Evolutionary conservation across 2,888 invertebrate species (phyloP), one percentile per base, ranked within the genome.

Genomic region (Hyposoter didymator): DNA sequence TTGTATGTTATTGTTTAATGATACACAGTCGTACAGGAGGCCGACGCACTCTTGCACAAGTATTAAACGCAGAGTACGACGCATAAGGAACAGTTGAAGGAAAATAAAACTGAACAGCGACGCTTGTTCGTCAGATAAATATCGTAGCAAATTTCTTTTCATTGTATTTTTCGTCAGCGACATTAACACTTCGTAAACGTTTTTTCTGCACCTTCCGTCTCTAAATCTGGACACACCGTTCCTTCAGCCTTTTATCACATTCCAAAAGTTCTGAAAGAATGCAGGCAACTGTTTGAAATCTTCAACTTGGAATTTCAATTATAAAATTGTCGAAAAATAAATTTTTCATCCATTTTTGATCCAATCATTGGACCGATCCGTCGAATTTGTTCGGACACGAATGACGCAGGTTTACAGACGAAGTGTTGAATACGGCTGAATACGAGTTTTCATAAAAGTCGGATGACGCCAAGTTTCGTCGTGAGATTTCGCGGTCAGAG

Each of bases 51-150:
- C 49, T 64, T 47, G 39, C 70, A 78, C 70, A 75, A 79, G 75
- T 82, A 79, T 82, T 79, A 82, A 52, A 72, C 66, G 74, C 64
- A 78, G 39, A 55, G n/a, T 66, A 70, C n/a, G 43, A 70, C n/a
- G 43, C 22, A 45, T 14, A 39, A 70, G 62, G 7, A 17, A 35
- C 4, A 79, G 32, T 70, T 43, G 49, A 78, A 76, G 12, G 14
- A 39, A 19, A 45, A 55, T 49, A 39, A n/a, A 78, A 47, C 8
- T 19, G n/a, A 64, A 49, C 12, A 45, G n/a, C 7, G 19, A 52
- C 19, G 4, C 35, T 72, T 5, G 7, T 32, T 55, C 22, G 43
- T 73, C 35, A 14, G 55, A 59, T 7, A 59, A 73, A 55, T 22
- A 43, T 12, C 47, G 32, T 17, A 28, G n/a, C 17, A 59, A 55